Conservation (phyloP, 2,113 vertebrate species). For the Austrofundulus limnaeus region DNA sequence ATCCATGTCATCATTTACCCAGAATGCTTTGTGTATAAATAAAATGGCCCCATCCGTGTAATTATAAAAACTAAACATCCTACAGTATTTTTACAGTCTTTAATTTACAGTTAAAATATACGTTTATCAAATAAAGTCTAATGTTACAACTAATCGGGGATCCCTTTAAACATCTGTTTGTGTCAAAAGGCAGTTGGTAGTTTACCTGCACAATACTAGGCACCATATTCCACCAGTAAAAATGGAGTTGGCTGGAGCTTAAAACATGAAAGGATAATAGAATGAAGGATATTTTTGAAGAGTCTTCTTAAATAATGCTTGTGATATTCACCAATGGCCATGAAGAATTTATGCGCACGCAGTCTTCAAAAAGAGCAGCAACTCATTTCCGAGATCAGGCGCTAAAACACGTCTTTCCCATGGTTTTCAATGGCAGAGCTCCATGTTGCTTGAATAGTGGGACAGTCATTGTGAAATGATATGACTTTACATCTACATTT, state of each 20-base stretch:
- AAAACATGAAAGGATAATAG: conserved; percentile 44
- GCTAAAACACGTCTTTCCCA: conserved; percentile 58
- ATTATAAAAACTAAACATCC: too few relatives aligned
- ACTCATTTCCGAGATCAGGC: conserved; percentile 57
- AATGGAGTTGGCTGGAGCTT: conserved; percentile 9
- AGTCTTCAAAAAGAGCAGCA: conserved; percentile 56
- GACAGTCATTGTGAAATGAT: conserved; percentile 58
- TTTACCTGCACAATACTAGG: neutral
- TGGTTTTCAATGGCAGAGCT: conserved; percentile 30
- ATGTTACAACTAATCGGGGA: too few relatives aligned
- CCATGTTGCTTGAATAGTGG: conserved; percentile 51
- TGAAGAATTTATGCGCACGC: conserved; percentile 67
- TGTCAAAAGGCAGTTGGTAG: conserved; percentile 20
- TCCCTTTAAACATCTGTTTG: conserved; percentile 12
- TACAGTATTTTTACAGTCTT: too few relatives aligned
- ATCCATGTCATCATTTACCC: too few relatives aligned
- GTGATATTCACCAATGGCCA: conserved; percentile 57
- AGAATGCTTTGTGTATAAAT: too few relatives aligned
- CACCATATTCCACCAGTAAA: conserved; percentile 13
- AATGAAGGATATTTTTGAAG: conserved; percentile 53
- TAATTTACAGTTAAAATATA: too few relatives aligned
- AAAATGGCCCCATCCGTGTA: too few relatives aligned
- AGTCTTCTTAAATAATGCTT: conserved; percentile 66
- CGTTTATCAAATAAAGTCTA: too few relatives aligned
- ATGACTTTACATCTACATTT: conserved; percentile 44